Base-by-base conservation (phyloP, 2,888 invertebrate genomes). In the Diarsia brunnea region DNA sequence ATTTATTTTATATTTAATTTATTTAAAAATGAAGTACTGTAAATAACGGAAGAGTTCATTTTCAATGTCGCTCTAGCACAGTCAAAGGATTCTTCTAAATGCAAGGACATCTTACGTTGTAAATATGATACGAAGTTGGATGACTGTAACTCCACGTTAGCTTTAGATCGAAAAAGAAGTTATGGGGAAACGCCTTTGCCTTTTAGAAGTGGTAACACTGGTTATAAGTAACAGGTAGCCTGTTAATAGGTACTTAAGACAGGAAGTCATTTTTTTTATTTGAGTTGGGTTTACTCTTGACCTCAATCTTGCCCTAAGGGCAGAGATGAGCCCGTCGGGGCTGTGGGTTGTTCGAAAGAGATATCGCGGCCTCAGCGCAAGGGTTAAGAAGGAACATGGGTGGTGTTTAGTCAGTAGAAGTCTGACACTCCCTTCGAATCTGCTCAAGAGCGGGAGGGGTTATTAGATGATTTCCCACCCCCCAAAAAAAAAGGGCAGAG, bases 1-100 rank as follows among this genome's bases (percentile, higher is more conserved):
- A 63, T 75, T 71, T 7, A 14, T 63, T 79, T 70, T 64, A n/a
- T 43, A 21, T n/a, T 79, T 64, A 27, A 67, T 73, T 72, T 24
- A 7, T 31, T 51, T 61, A 43, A 16, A 24, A 38, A 38, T 7
- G 4, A 12, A 31, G 0, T 55, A 21, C 27, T 38, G 2, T 43
- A 11, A 53, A 53, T 24, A 43, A 19, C 19, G 19, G 5, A 2
- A 19, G 5, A 24, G 19, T 24, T 47, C 16, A n/a, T 21, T 43
- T 8, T 14, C 24, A 38, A 21, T 21, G 10, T 10, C 1, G 31
- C 5, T 21, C 12, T 5, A 11, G 60, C 31, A 19, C 27, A 12
- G 38, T 8, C 10, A 1, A 10, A 31, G 10, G 1, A 31, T 38
- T 61, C 8, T 61, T 61, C 12, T n/a, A 2, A 61, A 61, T 12